phyloP scores from a whole-genome alignment of 1,140 invertebrate genomes.

The Drosophila insularis region DNA sequence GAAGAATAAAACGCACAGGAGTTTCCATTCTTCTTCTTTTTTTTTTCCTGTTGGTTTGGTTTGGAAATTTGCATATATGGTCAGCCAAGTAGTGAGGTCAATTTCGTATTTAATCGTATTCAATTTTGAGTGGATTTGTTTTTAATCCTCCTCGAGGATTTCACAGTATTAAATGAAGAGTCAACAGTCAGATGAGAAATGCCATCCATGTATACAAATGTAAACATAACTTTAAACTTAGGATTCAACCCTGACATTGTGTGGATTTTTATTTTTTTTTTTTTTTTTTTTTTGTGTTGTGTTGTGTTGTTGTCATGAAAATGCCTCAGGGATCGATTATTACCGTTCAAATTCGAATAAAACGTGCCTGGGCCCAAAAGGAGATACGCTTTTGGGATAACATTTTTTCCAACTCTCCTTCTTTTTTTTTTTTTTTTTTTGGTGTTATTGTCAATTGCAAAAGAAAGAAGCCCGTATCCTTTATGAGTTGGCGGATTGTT shows the following conservation, averaged over 20 bases:
- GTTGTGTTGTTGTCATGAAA: slow-evolving; percentile 28
- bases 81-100: slow-evolving; percentile 65
- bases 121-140: slow-evolving; percentile 79
- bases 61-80: slow-evolving; percentile 65
- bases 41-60: background rate
- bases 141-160: slow-evolving; percentile 61
- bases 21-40: background rate
- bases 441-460: slow-evolving; percentile 35
- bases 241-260: slow-evolving; percentile 11
- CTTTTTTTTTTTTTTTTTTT: background rate
- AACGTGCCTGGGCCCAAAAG: slow-evolving; percentile 59
- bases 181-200: slow-evolving; percentile 26
- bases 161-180: slow-evolving; percentile 39
- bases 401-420: background rate
- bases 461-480: slow-evolving; percentile 27
- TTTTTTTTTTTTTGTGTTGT: background rate
- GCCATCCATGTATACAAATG: background rate
- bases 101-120: slow-evolving; percentile 78
- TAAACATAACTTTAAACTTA: slow-evolving; percentile 34
- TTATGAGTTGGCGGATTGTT: slow-evolving; percentile 4
- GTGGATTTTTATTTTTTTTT: slow-evolving; percentile 46
- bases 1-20: slow-evolving; percentile 1
- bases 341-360: slow-evolving; percentile 80
- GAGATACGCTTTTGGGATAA: slow-evolving; percentile 19
- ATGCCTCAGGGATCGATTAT: slow-evolving; percentile 82